A percentile compares a stretch with the other conserved stretches of the same genome.
Evolutionary conservation across 2,888 invertebrate species (phyloP).

Genomic region (Mesopsocus fuscifrons): DNA sequence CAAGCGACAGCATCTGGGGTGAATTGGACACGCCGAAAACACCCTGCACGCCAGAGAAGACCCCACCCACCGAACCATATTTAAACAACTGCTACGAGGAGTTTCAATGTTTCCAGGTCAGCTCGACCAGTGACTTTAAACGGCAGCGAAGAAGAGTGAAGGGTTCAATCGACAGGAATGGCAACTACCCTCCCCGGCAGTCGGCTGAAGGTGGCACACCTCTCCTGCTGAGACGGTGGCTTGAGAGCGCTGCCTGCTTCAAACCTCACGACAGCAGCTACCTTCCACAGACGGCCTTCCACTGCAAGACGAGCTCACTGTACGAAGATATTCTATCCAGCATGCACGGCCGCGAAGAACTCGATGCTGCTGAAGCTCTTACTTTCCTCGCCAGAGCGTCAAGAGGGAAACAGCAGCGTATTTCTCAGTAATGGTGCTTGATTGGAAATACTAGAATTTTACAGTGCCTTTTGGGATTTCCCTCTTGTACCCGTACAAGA

Average conservation of each 20-base stretch:
- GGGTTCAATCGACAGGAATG: conserved; percentile 12
- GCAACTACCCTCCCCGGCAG: conserved; percentile 13
- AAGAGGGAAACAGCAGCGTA: too few species aligned
- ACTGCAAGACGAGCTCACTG: not conserved
- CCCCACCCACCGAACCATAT: not conserved
- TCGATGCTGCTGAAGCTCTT: conserved; percentile 56
- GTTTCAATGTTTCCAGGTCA: conserved; percentile 26
- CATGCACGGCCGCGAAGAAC: conserved; percentile 45
- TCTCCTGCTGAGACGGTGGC: conserved; percentile 50
- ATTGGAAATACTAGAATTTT: too few species aligned
- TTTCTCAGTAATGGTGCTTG: too few species aligned
- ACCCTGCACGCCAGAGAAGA: not conserved
- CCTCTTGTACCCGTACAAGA: too few species aligned
- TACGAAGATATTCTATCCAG: conserved; percentile 1
- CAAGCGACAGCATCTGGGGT: conserved; percentile 62
- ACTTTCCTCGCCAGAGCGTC: conserved; percentile 35
- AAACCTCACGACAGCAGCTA: conserved; percentile 51
- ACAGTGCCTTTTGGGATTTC: too few species aligned
- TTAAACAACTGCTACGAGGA: not conserved
- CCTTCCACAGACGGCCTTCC: conserved; percentile 36
- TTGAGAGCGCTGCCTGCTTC: conserved; percentile 54
- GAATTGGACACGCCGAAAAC: conserved; percentile 23
- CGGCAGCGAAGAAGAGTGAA: not conserved
- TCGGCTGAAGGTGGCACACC: conserved; percentile 23
- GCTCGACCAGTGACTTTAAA: conserved; percentile 23